A percentile compares a stretch with the other conserved stretches of the same genome.
Conservation (phyloP, 2,888 invertebrate genomes). For the Hermaeophaga mercurialis region DNA sequence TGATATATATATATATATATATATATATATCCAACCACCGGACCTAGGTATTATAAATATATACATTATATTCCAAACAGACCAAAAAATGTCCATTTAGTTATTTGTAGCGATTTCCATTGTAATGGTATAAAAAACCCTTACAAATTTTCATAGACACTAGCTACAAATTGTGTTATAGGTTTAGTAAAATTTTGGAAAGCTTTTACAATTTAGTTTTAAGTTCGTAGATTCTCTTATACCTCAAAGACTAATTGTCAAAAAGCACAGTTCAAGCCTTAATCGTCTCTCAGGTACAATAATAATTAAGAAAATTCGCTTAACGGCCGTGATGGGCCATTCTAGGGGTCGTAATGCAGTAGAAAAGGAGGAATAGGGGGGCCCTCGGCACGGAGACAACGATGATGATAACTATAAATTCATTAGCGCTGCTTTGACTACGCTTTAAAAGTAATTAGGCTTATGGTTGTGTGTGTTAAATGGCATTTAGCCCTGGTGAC, state of each 20-base stretch:
- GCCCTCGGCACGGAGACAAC: constrained; percentile 31
- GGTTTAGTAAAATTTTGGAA: no score
- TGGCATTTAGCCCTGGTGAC: no score
- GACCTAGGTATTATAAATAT: no score
- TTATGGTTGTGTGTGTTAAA: constrained; percentile 45
- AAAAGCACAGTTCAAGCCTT: constrained; percentile 39
- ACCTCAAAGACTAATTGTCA: constrained; percentile 4
- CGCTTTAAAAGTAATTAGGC: constrained; percentile 46
- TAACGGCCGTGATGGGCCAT: constrained; percentile 42
- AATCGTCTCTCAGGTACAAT: constrained; percentile 47
- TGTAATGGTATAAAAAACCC: no score
- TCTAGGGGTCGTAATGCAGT: constrained; percentile 43
- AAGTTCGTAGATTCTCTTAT: background rate
- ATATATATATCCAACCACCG: no score
- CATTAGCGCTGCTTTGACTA: constrained; percentile 48
- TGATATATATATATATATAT: no score
- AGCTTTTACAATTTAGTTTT: no score
- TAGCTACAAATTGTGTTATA: no score
- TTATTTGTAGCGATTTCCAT: no score
- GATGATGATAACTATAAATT: constrained; percentile 49
- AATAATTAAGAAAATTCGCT: constrained; percentile 46
- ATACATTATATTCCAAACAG: no score
- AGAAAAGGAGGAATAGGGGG: constrained; percentile 23
- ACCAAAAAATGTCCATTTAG: no score
- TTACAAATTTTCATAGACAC: no score